Evolutionary conservation across 1,140 invertebrate species (phyloP), one percentile per base, ranked within the genome.

Genomic region (Melanaphis sacchari): DNA sequence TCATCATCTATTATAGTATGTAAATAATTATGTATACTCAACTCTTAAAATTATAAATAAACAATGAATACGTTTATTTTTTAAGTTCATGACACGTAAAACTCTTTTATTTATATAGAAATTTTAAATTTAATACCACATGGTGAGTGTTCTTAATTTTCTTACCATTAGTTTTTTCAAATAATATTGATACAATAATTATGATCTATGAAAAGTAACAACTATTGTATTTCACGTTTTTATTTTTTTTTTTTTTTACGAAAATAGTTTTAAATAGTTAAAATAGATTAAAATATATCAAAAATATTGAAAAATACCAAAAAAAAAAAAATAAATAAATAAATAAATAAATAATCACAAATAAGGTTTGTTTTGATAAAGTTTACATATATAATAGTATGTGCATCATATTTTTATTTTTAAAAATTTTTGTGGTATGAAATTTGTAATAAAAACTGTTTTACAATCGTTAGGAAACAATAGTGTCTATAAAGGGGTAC

Each of bases 401-500:
- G 3, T 43, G 26, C 11, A n/a, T 46, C 4, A 15, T 46, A 18
- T 46, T 87, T 85, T 31, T 87, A 43, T 5, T 43, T 87, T 43
- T n/a, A 18, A 85, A 21, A 43, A 40, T 82, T 84, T 85, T 8
- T 26, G 7, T 11, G 26, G 4, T 46, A 87, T 43, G 31, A 87
- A 46, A 46, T 87, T 87, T 41, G 26, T 6, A 31, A 43, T 87
- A 87, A 87, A 87, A 87, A 87, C 41, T 43, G 84, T 87, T 87
- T 87, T 87, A 87, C 41, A 87, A 87, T 41, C 84, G 41, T 43
- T 41, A 31, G 84, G 41, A 87, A 31, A 46, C 84, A 87, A 40
- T 84, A 82, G 82, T 40, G 84, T 87, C 82, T 40, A 84, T 84
- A 84, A 84, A 87, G 84, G 41, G 84, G 26, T 31, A 31, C 38